phyloP scores from a whole-genome alignment of 2,888 invertebrate genomes.

The Crocallis elinguaria region DNA sequence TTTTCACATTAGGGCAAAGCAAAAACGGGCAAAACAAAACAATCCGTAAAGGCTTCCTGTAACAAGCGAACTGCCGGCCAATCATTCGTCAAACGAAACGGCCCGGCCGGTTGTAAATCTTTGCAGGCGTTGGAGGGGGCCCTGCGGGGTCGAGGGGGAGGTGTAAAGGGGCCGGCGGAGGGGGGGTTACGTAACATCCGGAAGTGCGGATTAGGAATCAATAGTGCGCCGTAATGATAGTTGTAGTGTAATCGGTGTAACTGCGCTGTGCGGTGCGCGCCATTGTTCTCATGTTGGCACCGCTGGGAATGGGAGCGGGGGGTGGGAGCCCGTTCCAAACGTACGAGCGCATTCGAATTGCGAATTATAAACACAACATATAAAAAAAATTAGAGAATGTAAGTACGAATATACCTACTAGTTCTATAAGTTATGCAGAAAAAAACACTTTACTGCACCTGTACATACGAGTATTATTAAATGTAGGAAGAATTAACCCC shows the following conservation, averaged over 20 bases:
- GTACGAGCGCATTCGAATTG: neutral
- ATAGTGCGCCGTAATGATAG: constrained; percentile 84
- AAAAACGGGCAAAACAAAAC: constrained; percentile 61
- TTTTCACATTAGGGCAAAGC: constrained; percentile 41
- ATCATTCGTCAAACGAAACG: constrained; percentile 78
- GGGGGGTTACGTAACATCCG: constrained; percentile 79
- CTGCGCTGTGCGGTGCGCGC: constrained; percentile 75
- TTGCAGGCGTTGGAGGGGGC: constrained; percentile 49
- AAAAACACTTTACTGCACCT: too few relatives aligned
- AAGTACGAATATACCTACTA: too few relatives aligned
- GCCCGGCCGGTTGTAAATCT: constrained; percentile 76
- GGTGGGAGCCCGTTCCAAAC: neutral
- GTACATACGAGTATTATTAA: too few relatives aligned
- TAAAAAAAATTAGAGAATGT: neutral
- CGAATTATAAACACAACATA: neutral
- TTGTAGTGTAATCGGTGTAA: constrained; percentile 76
- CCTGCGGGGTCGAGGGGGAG: constrained; percentile 36
- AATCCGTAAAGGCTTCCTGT: constrained; percentile 62
- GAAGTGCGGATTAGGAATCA: constrained; percentile 85
- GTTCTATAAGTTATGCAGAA: too few relatives aligned
- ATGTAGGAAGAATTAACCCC: too few relatives aligned
- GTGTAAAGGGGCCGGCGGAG: constrained; percentile 36
- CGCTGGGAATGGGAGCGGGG: neutral
- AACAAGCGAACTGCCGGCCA: constrained; percentile 69
- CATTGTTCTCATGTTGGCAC: constrained; percentile 35